Percentiles rank a stretch among this genome's conserved stretches.
Conservation (phyloP, 2,888 invertebrate genomes). For the Synanthedon tipuliformis region DNA sequence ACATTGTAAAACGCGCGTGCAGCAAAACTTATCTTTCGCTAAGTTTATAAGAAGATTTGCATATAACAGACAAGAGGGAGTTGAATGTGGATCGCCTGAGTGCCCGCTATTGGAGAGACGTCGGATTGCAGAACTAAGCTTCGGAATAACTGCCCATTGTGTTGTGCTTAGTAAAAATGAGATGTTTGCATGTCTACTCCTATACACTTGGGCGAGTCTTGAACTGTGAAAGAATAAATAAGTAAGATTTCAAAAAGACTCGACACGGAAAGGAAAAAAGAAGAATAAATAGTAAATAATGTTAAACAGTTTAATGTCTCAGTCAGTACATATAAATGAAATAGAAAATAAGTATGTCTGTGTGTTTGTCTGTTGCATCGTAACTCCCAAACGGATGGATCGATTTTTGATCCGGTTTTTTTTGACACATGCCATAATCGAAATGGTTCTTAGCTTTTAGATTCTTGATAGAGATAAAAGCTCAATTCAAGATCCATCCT, state of each 20-base stretch:
- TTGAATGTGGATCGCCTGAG: background rate
- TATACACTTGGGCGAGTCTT: background rate
- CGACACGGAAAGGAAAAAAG: no score
- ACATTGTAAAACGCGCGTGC: background rate
- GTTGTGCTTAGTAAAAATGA: background rate
- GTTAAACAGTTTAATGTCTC: no score
- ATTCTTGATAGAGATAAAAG: no score
- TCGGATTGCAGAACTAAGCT: background rate
- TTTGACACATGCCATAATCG: no score
- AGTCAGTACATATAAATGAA: no score
- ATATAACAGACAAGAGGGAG: constrained; percentile 6
- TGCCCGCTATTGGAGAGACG: background rate
- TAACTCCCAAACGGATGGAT: no score
- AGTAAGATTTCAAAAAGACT: background rate
- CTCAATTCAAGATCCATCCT: no score
- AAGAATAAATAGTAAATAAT: no score
- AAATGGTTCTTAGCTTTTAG: no score
- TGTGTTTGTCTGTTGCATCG: no score
- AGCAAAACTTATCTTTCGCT: background rate
- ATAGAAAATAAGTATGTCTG: no score
- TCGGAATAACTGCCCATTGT: background rate
- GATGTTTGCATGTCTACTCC: background rate
- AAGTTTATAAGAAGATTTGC: constrained; percentile 17
- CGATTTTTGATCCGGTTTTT: no score
- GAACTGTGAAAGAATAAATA: background rate